Evolutionary conservation across 2,888 invertebrate species (phyloP), one percentile per base, ranked within the genome.

Genomic region (Adelognathus sp.): DNA sequence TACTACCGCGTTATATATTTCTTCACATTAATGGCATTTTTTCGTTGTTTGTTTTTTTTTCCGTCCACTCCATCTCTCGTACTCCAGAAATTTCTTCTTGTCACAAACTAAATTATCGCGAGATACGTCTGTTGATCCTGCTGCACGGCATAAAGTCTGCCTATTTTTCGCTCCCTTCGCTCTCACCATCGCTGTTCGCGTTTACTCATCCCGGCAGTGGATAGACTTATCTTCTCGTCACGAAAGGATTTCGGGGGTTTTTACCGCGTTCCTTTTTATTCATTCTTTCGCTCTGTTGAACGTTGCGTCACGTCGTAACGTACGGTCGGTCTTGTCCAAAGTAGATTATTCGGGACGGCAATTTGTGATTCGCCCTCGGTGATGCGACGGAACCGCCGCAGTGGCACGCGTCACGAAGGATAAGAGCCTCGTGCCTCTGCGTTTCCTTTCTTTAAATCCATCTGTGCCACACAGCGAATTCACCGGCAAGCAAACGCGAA

Each of bases 291-390:
- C 21, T 16, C 27, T 9, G 4, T 1, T 2, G 24, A 41, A 29
- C 14, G 33, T 27, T 24, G 33, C 61, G 41, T 9, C 27, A 60
- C 31, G 39, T 18, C 16, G 41, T 61, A 71, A 61, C 52, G 61
- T 52, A 61, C 52, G 50, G 39, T 52, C 18, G 52, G 14, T 46
- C 33, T 39, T 31, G 54, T 29, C 44, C 58, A 24, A 33, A 54
- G 71, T 76, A 50, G 60, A 76, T 76, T 76, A 76, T 76, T 76
- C 76, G 39, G 58, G 27, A 70, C 39, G 58, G 58, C 70, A 76
- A 66, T 76, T 76, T 76, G 66, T 66, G 50, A 46, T 70, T 36
- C 44, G 18, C 36, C 61, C 50, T 31, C 5, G 36, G 3, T 33
- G 41, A 11, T 27, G 36, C 27, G n/a, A 31, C 29, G 21, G 18